A percentile compares a stretch with the other conserved stretches of the same genome.
Conservation (phyloP, 2,888 invertebrate species). For the Dryococelus australis region DNA sequence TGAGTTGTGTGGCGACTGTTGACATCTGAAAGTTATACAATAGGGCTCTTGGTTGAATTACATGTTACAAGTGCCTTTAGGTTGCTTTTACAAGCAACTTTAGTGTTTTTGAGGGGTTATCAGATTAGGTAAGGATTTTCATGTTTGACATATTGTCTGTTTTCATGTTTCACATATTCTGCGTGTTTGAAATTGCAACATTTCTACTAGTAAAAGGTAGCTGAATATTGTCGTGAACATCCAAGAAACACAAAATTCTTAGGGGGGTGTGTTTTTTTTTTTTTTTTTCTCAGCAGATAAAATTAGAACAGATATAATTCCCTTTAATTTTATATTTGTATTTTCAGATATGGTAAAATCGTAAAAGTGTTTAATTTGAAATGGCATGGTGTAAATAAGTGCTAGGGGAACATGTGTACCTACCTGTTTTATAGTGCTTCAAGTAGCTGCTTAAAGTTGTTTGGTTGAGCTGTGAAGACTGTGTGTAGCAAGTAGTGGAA, state of each 20-base stretch:
- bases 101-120: background rate
- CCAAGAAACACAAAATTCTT: background rate
- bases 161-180: too few relatives aligned
- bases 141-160: background rate
- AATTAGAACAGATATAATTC: background rate
- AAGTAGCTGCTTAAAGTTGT: background rate
- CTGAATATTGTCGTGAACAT: background rate
- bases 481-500: background rate
- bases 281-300: background rate
- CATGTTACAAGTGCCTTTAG: background rate
- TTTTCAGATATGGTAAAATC: background rate
- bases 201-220: background rate
- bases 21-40: too few relatives aligned
- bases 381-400: conserved; percentile 3
- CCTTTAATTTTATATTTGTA: background rate
- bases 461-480: background rate
- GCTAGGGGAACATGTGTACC: background rate
- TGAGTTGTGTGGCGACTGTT: too few relatives aligned
- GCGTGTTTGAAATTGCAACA: too few relatives aligned
- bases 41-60: background rate
- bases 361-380: background rate
- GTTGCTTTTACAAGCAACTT: conserved; percentile 8
- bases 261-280: background rate
- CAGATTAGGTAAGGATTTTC: background rate
- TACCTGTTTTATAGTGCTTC: background rate